These are phyloP conservation scores for Melanophora roralis DNA, from an alignment of 2,888 invertebrate species.

Conservation along the genomic window DNA sequence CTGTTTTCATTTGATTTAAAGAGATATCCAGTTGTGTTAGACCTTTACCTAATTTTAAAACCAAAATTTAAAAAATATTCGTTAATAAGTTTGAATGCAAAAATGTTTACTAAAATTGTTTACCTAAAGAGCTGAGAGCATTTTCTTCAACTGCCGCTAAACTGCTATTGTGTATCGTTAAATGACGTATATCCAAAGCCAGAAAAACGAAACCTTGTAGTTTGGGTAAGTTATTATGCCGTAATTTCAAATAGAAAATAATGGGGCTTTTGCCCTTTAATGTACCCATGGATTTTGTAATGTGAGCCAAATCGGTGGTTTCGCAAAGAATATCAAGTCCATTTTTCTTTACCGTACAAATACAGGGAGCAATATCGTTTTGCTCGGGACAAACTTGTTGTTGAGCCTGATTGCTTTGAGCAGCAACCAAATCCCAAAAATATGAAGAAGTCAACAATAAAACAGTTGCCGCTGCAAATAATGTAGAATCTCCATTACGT, in stretches of 20 bases:
- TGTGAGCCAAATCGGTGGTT: constrained; percentile 88
- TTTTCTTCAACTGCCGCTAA: constrained; percentile 91
- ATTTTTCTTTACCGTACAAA: constrained; percentile 90
- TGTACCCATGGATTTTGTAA: constrained; percentile 87
- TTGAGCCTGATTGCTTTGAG: constrained; percentile 67
- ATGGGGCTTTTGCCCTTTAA: constrained; percentile 88
- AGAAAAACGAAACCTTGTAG: constrained; percentile 91
- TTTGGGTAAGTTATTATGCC: constrained; percentile 90
- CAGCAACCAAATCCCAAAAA: constrained; percentile 39
- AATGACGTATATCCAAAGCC: constrained; percentile 90
- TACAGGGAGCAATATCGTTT: constrained; percentile 87
- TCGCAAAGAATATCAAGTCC: constrained; percentile 93
- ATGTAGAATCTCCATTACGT: constrained; percentile 28
- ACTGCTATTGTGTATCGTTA: constrained; percentile 93
- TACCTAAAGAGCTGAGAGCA: constrained; percentile 91
- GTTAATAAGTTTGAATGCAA: neutral
- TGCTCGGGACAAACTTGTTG: constrained; percentile 86
- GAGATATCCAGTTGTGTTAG: constrained; percentile 93
- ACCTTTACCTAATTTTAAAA: constrained; percentile 87
- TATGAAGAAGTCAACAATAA: constrained; percentile 45
- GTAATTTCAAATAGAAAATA: constrained; percentile 91
- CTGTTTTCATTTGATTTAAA: constrained; percentile 87
- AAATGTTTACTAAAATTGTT: constrained; percentile 67
- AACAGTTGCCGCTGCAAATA: constrained; percentile 25
- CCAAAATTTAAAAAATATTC: neutral